phyloP scores from a whole-genome alignment of 2,888 invertebrate genomes.

The Crocallis elinguaria region DNA sequence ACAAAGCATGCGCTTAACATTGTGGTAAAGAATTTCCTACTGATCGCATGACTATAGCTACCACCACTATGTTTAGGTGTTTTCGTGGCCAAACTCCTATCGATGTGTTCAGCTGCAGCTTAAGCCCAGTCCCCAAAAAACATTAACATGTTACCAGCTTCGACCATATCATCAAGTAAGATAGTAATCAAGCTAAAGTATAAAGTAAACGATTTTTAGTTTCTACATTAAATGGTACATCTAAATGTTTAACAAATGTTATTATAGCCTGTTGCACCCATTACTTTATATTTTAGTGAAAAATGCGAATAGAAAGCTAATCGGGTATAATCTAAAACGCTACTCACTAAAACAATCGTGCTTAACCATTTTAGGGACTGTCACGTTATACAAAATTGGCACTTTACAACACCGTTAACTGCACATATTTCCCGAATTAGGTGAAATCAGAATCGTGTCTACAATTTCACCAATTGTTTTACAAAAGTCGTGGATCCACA shows the following conservation, averaged over 20 bases:
- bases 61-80: too few relatives aligned
- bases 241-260: constrained; percentile 7
- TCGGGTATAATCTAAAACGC: constrained; percentile 33
- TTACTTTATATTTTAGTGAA: constrained; percentile 18
- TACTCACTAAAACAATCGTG: constrained; percentile 41
- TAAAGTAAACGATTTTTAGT: background rate
- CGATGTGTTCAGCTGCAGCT: too few relatives aligned
- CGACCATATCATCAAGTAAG: too few relatives aligned
- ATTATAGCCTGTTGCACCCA: background rate
- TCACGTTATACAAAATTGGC: constrained; percentile 41
- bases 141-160: too few relatives aligned
- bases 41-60: too few relatives aligned
- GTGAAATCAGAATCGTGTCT: constrained; percentile 36
- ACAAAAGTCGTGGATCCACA: constrained; percentile 4
- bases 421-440: constrained; percentile 37
- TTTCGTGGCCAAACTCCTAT: too few relatives aligned
- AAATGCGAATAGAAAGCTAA: constrained; percentile 36
- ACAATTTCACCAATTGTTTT: constrained; percentile 22
- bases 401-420: constrained; percentile 37
- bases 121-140: too few relatives aligned
- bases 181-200: too few relatives aligned
- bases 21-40: too few relatives aligned
- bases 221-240: background rate
- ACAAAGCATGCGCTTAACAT: too few relatives aligned
- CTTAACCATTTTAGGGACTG: constrained; percentile 38